phyloP scores from a whole-genome alignment of 1,140 invertebrate species.

The Rhizoglyphus robini region DNA sequence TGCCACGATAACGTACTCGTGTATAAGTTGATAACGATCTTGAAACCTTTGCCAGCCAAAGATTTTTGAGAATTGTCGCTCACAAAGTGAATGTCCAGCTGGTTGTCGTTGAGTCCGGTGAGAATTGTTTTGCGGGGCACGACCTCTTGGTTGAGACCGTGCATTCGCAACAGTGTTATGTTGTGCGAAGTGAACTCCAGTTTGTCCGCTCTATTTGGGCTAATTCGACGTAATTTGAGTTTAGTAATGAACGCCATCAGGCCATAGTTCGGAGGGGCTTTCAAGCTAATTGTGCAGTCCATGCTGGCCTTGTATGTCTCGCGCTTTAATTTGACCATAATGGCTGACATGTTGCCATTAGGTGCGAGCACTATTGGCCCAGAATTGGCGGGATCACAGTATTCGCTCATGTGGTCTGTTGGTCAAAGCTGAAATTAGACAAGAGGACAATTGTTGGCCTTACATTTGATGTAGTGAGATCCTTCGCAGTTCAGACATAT shows the following conservation, averaged over 20 bases:
- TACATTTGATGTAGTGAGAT: conserved; percentile 15
- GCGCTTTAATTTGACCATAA: conserved; percentile 12
- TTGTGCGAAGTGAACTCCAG: background rate
- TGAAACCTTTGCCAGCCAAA: conserved; percentile 13
- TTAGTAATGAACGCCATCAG: conserved; percentile 12
- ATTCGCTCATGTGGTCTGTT: conserved; percentile 17
- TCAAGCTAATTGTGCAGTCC: conserved; percentile 6
- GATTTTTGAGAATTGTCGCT: background rate
- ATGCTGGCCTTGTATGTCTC: conserved; percentile 8
- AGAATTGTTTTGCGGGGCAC: conserved; percentile 4
- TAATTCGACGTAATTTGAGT: background rate
- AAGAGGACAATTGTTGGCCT: background rate
- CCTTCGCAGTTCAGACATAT: background rate
- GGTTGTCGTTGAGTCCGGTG: background rate
- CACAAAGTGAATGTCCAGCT: background rate
- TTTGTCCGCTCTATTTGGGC: background rate
- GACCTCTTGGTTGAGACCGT: conserved; percentile 12
- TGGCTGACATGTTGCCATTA: background rate
- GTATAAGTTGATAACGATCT: conserved; percentile 12
- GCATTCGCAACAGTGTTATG: background rate
- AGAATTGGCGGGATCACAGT: background rate
- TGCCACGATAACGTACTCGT: background rate
- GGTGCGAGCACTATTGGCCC: background rate
- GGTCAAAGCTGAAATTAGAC: background rate
- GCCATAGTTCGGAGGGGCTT: conserved; percentile 8